A percentile compares a stretch with the other conserved stretches of the same genome.
phyloP scores from a whole-genome alignment of 2,888 invertebrate species.

The Chrysopilus asiliformis region DNA sequence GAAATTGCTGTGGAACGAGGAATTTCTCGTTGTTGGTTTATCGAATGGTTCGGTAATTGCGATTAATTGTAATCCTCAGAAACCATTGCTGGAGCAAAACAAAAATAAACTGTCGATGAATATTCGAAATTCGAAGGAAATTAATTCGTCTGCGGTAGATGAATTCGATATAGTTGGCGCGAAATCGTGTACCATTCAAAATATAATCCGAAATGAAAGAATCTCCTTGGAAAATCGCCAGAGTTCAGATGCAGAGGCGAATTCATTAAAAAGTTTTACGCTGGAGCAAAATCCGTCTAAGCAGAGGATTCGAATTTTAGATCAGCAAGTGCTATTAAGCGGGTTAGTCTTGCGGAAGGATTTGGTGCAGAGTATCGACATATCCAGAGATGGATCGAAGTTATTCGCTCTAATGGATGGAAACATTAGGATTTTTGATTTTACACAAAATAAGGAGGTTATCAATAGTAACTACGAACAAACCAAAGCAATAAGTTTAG shows the following conservation, averaged over 20 bases:
- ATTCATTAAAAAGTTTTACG: neutral
- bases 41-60: slow-evolving; percentile 33
- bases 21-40: slow-evolving; percentile 28
- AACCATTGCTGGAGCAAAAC: slow-evolving; percentile 4
- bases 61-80: slow-evolving; percentile 26
- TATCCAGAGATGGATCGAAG: slow-evolving; percentile 28
- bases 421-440: slow-evolving; percentile 26
- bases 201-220: slow-evolving; percentile 31
- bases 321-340: slow-evolving; percentile 28
- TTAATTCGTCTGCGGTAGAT: slow-evolving; percentile 3
- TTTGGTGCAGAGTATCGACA: slow-evolving; percentile 25
- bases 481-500: slow-evolving; percentile 7
- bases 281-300: neutral
- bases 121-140: neutral
- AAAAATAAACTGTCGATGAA: neutral
- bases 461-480: neutral
- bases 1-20: slow-evolving; percentile 26
- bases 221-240: slow-evolving; percentile 16
- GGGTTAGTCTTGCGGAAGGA: slow-evolving; percentile 28
- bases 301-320: slow-evolving; percentile 23
- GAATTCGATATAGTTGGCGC: slow-evolving; percentile 23
- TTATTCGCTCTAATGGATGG: slow-evolving; percentile 29
- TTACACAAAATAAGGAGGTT: slow-evolving; percentile 12
- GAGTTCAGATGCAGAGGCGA: neutral
- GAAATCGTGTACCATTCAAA: slow-evolving; percentile 36